Percentiles rank a stretch among this genome's conserved stretches.
Evolutionary conservation across 2,797 vertebrate species (phyloP).

Genomic region (Muscicapa comitata): DNA sequence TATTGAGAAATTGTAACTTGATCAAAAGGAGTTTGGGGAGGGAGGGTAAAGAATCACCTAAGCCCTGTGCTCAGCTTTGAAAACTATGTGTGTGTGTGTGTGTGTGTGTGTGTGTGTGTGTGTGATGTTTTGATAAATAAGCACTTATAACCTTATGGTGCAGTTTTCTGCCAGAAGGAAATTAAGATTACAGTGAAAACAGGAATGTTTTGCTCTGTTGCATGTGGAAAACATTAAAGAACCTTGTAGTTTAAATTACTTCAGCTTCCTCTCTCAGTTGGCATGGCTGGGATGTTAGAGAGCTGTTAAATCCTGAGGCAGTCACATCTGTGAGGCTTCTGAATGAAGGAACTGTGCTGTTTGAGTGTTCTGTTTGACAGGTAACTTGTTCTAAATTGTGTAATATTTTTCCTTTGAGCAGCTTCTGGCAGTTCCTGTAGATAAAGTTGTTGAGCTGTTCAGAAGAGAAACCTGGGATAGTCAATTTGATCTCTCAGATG

Average conservation of each 20-base stretch:
- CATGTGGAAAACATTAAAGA: background rate
- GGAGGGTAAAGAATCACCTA: background rate
- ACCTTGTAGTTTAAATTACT: background rate
- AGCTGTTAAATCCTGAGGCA: background rate
- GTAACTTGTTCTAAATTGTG: background rate
- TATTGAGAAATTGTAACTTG: background rate
- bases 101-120: background rate
- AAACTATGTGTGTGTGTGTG: background rate
- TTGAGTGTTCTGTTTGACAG: background rate
- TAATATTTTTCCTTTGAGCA: conserved; percentile 49
- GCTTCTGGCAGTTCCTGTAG: conserved; percentile 92
- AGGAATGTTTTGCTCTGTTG: background rate
- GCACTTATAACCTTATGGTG: background rate
- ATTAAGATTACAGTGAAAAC: background rate
- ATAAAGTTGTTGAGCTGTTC: conserved; percentile 85
- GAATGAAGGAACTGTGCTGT: background rate
- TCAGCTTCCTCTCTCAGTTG: background rate
- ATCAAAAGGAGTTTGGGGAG: background rate
- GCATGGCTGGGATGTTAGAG: background rate
- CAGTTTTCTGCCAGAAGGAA: conserved; percentile 17
- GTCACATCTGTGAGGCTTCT: background rate
- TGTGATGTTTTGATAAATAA: background rate
- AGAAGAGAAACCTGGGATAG: conserved; percentile 85
- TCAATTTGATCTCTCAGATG: conserved; percentile 79
- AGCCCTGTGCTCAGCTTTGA: background rate